phyloP scores from a whole-genome alignment of 2,888 invertebrate genomes.

The Drosophila mercatorum region DNA sequence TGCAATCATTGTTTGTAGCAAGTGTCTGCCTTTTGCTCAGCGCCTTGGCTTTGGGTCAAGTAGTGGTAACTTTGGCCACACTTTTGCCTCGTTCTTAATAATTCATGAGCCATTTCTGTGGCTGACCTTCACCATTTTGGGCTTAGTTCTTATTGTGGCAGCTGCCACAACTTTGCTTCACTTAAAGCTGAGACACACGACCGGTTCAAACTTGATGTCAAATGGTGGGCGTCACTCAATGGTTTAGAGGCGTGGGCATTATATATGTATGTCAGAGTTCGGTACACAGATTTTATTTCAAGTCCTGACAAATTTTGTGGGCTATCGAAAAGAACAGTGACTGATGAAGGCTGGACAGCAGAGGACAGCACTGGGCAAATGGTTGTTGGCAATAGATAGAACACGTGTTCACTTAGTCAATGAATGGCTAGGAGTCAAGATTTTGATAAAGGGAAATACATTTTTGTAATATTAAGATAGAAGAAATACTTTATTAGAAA shows the following conservation, averaged over 20 bases:
- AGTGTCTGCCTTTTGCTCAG: background rate
- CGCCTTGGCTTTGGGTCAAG: constrained; percentile 72
- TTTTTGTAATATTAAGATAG: too few species aligned
- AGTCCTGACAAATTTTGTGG: constrained; percentile 28
- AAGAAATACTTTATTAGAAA: too few species aligned
- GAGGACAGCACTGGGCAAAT: background rate
- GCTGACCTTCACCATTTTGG: constrained; percentile 72
- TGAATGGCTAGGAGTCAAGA: background rate
- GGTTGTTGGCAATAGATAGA: background rate
- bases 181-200: constrained; percentile 30
- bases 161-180: constrained; percentile 21
- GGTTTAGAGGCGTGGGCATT: background rate
- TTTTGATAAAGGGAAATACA: background rate
- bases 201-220: constrained; percentile 7
- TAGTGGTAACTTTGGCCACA: constrained; percentile 38
- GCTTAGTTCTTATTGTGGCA: constrained; percentile 54
- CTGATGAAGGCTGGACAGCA: constrained; percentile 12
- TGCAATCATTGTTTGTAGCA: constrained; percentile 55
- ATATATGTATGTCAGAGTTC: constrained; percentile 38
- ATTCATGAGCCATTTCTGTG: constrained; percentile 70
- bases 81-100: constrained; percentile 63
- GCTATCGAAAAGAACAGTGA: constrained; percentile 7
- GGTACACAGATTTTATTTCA: constrained; percentile 53
- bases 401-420: constrained; percentile 1
- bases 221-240: constrained; percentile 1